Evolutionary conservation across 2,113 vertebrate species (phyloP).

Genomic region (Calonectris borealis): DNA sequence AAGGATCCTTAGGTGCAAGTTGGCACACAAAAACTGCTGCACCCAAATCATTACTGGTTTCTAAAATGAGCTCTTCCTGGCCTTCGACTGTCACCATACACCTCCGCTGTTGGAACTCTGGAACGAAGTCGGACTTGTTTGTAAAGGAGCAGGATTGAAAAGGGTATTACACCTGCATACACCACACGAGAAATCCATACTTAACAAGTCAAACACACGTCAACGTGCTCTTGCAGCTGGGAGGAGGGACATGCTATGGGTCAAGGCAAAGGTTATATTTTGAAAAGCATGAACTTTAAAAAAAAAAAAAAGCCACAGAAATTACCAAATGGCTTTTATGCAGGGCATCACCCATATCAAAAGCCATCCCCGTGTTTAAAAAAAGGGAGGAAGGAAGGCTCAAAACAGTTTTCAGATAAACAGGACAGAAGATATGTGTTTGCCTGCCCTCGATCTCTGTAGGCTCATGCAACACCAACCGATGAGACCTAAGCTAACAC

Average conservation of each 20-base stretch:
- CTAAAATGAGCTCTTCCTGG: background rate
- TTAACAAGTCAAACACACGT: background rate
- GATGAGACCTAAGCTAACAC: background rate
- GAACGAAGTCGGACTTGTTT: background rate
- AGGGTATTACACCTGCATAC: background rate
- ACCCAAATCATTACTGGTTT: background rate
- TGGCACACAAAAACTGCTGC: background rate
- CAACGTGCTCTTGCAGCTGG: fast-evolving
- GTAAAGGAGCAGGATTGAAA: background rate
- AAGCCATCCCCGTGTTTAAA: background rate
- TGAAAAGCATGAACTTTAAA: background rate
- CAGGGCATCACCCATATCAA: background rate
- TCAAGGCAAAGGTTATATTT: background rate
- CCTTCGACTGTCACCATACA: background rate
- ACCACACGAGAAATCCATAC: background rate
- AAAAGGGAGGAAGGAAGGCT: background rate
- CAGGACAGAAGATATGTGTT: background rate
- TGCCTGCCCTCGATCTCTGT: fast-evolving
- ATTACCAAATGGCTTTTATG: background rate
- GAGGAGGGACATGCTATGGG: background rate
- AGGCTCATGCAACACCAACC: fast-evolving
- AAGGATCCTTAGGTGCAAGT: background rate
- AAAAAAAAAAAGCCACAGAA: background rate
- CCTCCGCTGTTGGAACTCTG: background rate
- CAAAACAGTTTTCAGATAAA: background rate